Evolutionary conservation across 2,113 vertebrate genomes (phyloP).

Genomic region (Struthio camelus): DNA sequence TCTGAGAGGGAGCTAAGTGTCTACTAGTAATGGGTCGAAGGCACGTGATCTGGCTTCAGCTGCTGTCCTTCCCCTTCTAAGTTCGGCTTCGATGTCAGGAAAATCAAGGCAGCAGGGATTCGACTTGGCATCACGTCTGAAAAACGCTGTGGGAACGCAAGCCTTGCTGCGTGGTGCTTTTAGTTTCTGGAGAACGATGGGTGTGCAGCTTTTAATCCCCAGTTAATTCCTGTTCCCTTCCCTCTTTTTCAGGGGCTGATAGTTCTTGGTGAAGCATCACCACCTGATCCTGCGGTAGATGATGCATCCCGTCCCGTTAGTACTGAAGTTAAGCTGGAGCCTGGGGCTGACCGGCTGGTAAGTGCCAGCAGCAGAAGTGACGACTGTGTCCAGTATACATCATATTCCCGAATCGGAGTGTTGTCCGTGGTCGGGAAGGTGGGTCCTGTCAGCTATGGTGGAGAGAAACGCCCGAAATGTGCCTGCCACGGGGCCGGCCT

Average conservation of each 20-base stretch:
- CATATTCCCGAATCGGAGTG: rapidly evolving
- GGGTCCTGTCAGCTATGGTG: neutral
- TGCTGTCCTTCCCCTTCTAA: neutral
- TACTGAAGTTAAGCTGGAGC: conserved; percentile 79
- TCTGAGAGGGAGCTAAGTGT: neutral
- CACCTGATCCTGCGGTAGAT: conserved; percentile 68
- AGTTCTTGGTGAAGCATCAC: conserved; percentile 84
- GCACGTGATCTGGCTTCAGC: neutral
- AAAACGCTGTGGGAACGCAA: neutral
- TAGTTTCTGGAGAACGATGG: neutral
- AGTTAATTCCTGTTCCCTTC: conserved; percentile 12
- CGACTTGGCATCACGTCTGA: neutral
- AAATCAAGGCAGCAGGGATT: neutral
- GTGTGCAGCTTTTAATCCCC: neutral
- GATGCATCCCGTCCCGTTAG: conserved; percentile 63
- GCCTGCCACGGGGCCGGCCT: neutral
- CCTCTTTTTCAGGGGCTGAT: conserved; percentile 84
- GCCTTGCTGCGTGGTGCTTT: neutral
- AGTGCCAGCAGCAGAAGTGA: conserved; percentile 36
- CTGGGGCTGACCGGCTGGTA: conserved; percentile 76
- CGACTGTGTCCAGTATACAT: neutral
- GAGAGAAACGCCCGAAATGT: rapidly evolving
- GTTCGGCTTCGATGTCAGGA: neutral
- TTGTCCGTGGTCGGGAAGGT: neutral
- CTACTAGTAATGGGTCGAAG: neutral